Evolutionary conservation across 2,113 vertebrate species (phyloP), one percentile per base, ranked within the genome.

Genomic region (Echinops telfairi): DNA sequence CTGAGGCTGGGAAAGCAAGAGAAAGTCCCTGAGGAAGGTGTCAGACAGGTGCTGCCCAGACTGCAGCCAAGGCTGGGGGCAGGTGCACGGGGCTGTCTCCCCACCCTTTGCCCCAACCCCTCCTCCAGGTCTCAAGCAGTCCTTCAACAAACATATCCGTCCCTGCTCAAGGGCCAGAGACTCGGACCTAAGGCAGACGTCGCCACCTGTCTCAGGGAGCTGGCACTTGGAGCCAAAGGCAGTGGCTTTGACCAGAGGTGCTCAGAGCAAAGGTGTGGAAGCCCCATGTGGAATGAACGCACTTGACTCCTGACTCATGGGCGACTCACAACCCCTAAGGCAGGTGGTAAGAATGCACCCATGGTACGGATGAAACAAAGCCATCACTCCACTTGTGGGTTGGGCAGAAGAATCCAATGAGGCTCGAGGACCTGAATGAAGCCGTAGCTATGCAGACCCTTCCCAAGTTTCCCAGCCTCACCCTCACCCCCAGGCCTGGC

Each of bases 381-480:
- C 68, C 2, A 2, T 2, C 25, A 29, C 1, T 25, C 78, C 27
- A 2, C 36, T 38, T 14, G 58, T 57, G 40, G 57, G 6, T 6
- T 6, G 22, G 53, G 10, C 43, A 64, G 78, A 47, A 81, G 25
- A 80, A 16, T 4, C 10, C 36, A 3, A 0, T 33, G 20, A 11
- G 8, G 60, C 25, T 7, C 60, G 17, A 25, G 19, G 33, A 40
- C 6, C n/a, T 14, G 33, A 71, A 33, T 71, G 68, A 71, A 25
- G 15, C 16, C 5, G n/a, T 71, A 5, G 1, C 68, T 71, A 31
- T 70, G 17, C 20, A 86, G 85, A 14, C 4, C 16, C 11, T n/a
- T n/a, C 20, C 31, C 6, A 3, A 1, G 6, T 57, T 38, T 0
- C 1, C 77, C 38, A 22, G 1, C 25, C 10, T 9, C 10, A 17